These are phyloP conservation scores for Stercorarius parasiticus DNA, from an alignment of 2,113 vertebrate species.

Conservation along the genomic window DNA sequence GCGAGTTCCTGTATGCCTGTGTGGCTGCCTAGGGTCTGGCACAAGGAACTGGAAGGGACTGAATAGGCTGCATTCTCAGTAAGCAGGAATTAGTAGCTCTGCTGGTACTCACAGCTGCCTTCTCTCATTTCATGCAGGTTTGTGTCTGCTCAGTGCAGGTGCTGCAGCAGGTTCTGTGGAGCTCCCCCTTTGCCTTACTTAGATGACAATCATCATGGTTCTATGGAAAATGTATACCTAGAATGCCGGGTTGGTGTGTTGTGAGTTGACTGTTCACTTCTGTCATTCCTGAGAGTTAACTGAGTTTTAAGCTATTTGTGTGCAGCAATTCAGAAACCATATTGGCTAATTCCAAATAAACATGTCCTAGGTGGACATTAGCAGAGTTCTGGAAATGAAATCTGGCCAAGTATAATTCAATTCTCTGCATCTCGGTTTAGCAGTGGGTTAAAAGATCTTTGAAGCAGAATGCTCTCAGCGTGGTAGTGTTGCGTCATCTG, in stretches of 20 bases:
- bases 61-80: not conserved
- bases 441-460: not conserved
- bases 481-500: not conserved
- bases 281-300: not conserved
- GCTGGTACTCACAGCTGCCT: not conserved
- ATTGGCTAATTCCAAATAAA: not conserved
- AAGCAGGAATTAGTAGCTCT: not conserved
- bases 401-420: not conserved
- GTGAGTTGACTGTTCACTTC: not conserved
- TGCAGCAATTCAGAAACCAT: not conserved
- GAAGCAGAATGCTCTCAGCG: not conserved
- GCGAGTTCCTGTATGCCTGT: not conserved
- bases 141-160: not conserved
- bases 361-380: not conserved
- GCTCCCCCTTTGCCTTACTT: not conserved
- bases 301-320: not conserved
- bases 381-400: not conserved
- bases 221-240: not conserved
- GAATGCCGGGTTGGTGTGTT: accelerated
- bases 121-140: not conserved
- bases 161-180: not conserved
- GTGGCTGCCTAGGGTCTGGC: not conserved
- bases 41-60: not conserved
- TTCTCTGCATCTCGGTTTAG: not conserved
- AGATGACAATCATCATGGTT: not conserved